Conservation (phyloP, 2,797 vertebrate species). For the Leptoclinus maculatus region DNA sequence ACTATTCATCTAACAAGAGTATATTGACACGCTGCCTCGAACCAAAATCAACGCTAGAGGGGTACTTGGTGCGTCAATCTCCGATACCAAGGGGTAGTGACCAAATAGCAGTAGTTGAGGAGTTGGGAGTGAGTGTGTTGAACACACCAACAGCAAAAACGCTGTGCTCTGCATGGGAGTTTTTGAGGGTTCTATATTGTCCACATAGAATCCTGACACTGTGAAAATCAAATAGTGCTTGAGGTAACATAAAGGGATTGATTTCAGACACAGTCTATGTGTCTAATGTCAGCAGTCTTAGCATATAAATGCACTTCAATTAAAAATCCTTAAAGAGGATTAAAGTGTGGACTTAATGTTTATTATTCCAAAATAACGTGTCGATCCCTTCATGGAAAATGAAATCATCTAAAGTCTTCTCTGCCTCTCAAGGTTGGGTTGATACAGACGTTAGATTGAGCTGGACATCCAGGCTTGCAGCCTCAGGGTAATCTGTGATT, state of each 20-base stretch:
- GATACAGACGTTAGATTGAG: background rate
- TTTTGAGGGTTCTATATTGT: too few species aligned
- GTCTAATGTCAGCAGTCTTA: constrained; percentile 7
- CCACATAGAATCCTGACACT: background rate
- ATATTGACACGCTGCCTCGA: too few species aligned
- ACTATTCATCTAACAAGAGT: too few species aligned
- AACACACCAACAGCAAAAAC: too few species aligned
- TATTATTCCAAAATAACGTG: constrained; percentile 32
- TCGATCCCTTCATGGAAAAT: constrained; percentile 18
- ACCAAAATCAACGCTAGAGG: too few species aligned
- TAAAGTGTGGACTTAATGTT: constrained; percentile 25
- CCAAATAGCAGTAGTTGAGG: too few species aligned
- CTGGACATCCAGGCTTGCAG: background rate
- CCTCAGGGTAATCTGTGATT: constrained; percentile 20
- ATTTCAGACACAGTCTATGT: background rate
- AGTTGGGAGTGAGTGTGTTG: too few species aligned
- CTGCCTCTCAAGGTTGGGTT: constrained; percentile 8
- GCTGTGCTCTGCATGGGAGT: too few species aligned
- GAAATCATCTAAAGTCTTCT: background rate
- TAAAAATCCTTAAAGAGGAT: constrained; percentile 17
- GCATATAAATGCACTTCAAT: background rate
- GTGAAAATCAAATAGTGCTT: background rate
- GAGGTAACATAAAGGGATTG: background rate
- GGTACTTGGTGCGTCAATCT: too few species aligned
- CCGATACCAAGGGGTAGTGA: too few species aligned